Evolutionary conservation across 2,113 vertebrate species (phyloP).

Genomic region (Hippocampus guttulatus): DNA sequence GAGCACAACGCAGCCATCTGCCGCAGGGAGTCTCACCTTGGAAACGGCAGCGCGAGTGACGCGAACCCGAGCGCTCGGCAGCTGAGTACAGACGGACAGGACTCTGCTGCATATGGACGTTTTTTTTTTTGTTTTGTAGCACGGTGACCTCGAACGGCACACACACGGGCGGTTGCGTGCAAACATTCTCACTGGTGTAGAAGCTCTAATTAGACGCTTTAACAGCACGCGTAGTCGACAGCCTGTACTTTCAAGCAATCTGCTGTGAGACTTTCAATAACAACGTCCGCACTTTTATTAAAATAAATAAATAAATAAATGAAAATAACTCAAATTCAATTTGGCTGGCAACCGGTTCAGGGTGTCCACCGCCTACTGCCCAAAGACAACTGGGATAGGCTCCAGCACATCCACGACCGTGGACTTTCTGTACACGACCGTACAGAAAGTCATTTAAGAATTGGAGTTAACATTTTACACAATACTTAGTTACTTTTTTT

Average conservation of each 20-base stretch:
- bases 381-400: too few relatives aligned
- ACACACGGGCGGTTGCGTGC: neutral
- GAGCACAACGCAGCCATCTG: constrained; percentile 73
- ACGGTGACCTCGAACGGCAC: neutral
- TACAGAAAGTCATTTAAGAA: too few relatives aligned
- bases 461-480: too few relatives aligned
- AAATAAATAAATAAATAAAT: too few relatives aligned
- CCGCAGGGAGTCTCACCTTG: constrained; percentile 59
- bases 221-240: neutral
- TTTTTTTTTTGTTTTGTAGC: neutral
- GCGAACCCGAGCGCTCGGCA: neutral
- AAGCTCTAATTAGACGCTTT: neutral
- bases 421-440: too few relatives aligned
- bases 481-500: too few relatives aligned
- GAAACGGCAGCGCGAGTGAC: constrained; percentile 10
- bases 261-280: neutral
- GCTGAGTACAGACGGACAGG: neutral
- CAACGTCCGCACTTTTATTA: neutral
- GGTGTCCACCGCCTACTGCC: too few relatives aligned
- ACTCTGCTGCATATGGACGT: neutral
- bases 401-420: too few relatives aligned
- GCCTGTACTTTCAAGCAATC: neutral
- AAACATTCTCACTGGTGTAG: neutral
- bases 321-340: too few relatives aligned
- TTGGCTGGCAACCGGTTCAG: too few relatives aligned